Conservation (phyloP, 2,113 vertebrate species). For the Thermophis baileyi region DNA sequence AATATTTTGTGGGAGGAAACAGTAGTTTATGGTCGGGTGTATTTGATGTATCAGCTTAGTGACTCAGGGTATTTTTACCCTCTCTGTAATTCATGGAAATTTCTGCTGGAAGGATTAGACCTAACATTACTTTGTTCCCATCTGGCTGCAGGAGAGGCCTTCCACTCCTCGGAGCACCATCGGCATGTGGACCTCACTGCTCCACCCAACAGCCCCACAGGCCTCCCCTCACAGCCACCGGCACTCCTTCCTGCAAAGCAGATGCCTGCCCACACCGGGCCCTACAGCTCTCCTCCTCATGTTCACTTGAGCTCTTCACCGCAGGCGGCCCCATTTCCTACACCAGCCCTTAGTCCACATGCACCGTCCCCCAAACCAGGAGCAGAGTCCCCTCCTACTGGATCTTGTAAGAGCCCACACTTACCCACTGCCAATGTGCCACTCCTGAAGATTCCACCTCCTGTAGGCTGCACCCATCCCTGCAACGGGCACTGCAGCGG, state of each 20-base stretch:
- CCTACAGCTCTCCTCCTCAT: slow-evolving; percentile 66
- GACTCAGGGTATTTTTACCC: not conserved
- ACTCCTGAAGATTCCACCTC: slow-evolving; percentile 85
- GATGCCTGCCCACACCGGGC: slow-evolving; percentile 70
- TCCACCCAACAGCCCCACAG: slow-evolving; percentile 95
- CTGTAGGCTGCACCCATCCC: slow-evolving; percentile 86
- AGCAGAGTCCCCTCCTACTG: slow-evolving; percentile 73
- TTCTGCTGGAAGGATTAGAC: not conserved
- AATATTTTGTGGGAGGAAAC: not conserved
- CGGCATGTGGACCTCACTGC: slow-evolving; percentile 93
- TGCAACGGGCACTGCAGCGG: slow-evolving; percentile 90
- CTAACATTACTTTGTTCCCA: slow-evolving; percentile 46
- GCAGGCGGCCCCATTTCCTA: slow-evolving; percentile 73
- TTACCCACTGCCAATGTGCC: slow-evolving; percentile 82
- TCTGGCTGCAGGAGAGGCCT: slow-evolving; percentile 79
- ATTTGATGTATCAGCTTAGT: not conserved
- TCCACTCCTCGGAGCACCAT: slow-evolving; percentile 89
- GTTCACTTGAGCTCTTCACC: slow-evolving; percentile 73
- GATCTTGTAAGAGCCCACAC: slow-evolving; percentile 87
- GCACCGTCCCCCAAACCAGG: slow-evolving; percentile 67
- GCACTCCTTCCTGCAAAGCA: slow-evolving; percentile 81
- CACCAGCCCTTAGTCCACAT: slow-evolving; percentile 74
- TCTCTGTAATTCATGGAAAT: not conserved
- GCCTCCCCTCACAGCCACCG: slow-evolving; percentile 86
- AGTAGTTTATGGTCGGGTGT: not conserved